Percentiles rank a stretch among this genome's conserved stretches.
phyloP scores from a whole-genome alignment of 2,797 vertebrate species.

The Crocidura indochinensis region DNA sequence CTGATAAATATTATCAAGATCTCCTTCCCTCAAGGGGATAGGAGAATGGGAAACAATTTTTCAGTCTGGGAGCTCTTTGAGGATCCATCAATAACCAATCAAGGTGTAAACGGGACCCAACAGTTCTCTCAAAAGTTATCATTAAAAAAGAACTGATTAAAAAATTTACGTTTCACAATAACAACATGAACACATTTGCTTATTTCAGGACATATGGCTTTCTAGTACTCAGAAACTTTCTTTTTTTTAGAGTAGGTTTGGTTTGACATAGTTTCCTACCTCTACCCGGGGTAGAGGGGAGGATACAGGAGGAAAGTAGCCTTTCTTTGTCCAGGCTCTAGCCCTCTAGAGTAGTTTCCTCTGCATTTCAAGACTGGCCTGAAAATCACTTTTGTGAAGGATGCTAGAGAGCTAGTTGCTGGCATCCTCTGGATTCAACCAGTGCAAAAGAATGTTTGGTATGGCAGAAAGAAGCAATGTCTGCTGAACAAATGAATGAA shows the following conservation, averaged over 20 bases:
- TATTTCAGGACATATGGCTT: slow-evolving; percentile 5
- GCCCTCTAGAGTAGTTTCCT: neutral
- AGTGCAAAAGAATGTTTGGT: neutral
- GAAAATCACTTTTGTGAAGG: neutral
- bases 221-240: neutral
- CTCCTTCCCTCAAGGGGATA: no score
- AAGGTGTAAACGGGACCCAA: no score
- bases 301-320: neutral
- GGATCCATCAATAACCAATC: no score
- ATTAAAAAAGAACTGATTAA: neutral
- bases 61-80: no score
- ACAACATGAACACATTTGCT: neutral
- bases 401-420: neutral
- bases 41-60: no score
- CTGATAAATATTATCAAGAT: no score
- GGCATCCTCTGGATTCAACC: neutral
- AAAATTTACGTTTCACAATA: neutral
- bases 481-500: neutral
- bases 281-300: neutral
- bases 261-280: neutral
- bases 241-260: neutral
- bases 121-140: slow-evolving; percentile 23
- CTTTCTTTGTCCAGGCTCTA: neutral
- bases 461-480: neutral
- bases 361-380: neutral